Evolutionary conservation across 2,888 invertebrate genomes (phyloP).

Genomic region (Dynastes hyllus): DNA sequence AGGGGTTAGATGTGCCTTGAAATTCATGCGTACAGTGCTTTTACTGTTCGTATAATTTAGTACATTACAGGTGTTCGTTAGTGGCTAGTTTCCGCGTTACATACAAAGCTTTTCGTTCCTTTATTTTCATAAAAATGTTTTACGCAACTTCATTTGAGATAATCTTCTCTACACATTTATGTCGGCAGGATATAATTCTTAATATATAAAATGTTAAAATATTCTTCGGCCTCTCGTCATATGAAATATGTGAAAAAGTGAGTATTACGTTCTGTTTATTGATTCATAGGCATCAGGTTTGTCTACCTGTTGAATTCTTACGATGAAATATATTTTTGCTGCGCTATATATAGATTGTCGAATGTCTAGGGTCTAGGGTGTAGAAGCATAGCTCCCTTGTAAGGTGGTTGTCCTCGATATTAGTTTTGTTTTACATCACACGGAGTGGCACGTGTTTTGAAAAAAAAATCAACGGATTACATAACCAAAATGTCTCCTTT

Average conservation of each 20-base stretch:
- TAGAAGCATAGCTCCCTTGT: not conserved
- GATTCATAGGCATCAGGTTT: not conserved
- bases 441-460: too few species aligned
- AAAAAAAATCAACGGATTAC: too few species aligned
- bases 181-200: not conserved
- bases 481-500: too few species aligned
- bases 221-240: not conserved
- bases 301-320: conserved; percentile 12
- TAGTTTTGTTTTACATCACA: too few species aligned
- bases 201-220: not conserved
- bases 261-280: not conserved
- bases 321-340: conserved; percentile 8
- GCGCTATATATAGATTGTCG: not conserved
- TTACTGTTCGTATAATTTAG: conserved; percentile 12
- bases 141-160: not conserved
- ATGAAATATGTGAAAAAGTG: not conserved
- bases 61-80: conserved; percentile 24
- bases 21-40: conserved; percentile 24
- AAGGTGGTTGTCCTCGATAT: not conserved
- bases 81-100: not conserved
- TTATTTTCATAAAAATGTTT: not conserved
- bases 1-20: conserved; percentile 20
- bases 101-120: not conserved
- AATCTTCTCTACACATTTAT: not conserved
- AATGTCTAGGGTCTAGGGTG: not conserved